These are phyloP conservation scores for Nesometra sesokonis DNA, from an alignment of 35 echinoderm and acorn worm genomes.

Conservation along the genomic window DNA sequence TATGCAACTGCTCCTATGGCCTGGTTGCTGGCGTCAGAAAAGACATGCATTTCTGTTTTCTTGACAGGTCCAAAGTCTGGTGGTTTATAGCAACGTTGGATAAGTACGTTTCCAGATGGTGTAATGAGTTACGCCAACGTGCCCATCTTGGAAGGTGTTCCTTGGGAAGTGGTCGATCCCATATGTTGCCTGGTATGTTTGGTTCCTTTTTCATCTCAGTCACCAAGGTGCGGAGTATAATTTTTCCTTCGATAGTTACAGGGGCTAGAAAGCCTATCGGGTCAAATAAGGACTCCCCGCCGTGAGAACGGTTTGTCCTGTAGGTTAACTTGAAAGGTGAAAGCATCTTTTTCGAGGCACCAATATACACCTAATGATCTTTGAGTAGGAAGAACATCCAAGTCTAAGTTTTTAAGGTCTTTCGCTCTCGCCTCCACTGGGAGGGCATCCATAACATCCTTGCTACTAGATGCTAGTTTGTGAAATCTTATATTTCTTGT, in stretches of 20 bases:
- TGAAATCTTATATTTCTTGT: slow-evolving; percentile 4
- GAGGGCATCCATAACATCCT: neutral
- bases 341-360: neutral
- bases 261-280: too few relatives aligned
- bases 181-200: neutral
- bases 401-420: neutral
- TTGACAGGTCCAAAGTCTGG: too few relatives aligned
- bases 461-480: slow-evolving; percentile 27
- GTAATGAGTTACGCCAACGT: neutral
- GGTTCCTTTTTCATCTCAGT: neutral
- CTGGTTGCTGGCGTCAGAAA: neutral
- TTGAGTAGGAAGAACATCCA: neutral
- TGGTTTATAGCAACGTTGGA: too few relatives aligned
- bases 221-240: neutral
- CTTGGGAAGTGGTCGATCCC: neutral
- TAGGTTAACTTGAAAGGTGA: neutral
- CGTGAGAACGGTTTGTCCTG: neutral
- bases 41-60: neutral
- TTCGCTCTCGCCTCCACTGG: neutral
- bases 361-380: neutral
- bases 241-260: too few relatives aligned
- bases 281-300: neutral
- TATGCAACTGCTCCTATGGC: slow-evolving; percentile 1
- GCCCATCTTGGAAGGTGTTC: neutral
- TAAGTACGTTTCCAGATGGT: neutral